Evolutionary conservation across 2,888 invertebrate genomes (phyloP).

Genomic region (Drosophila paracracens): DNA sequence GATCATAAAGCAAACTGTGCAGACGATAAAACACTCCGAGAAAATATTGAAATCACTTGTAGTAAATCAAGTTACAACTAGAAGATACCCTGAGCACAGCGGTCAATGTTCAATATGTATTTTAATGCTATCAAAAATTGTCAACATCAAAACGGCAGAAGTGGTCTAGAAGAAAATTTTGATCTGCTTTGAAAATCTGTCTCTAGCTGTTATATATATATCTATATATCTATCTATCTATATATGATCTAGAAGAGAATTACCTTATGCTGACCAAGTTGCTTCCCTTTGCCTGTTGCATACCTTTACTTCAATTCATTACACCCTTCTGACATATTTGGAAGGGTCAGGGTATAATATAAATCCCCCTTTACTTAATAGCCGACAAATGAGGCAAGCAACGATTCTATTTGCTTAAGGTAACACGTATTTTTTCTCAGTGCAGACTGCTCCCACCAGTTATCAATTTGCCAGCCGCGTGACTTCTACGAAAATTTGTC

Average conservation of each 20-base stretch:
- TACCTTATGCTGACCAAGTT: neutral
- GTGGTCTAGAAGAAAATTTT: accelerated
- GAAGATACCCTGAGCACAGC: neutral
- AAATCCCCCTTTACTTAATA: neutral
- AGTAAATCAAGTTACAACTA: neutral
- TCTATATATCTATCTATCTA: too few species aligned
- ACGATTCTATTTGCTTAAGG: neutral
- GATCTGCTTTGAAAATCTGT: neutral
- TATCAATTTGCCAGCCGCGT: conserved; percentile 38
- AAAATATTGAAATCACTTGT: neutral
- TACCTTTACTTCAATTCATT: neutral
- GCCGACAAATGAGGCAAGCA: neutral
- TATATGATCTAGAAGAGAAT: neutral
- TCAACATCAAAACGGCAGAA: neutral
- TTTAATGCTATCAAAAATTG: neutral
- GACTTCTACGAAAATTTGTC: conserved; percentile 76
- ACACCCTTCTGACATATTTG: neutral
- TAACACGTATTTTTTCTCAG: neutral
- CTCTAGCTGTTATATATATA: too few species aligned
- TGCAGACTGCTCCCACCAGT: conserved; percentile 6
- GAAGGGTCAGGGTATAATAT: neutral
- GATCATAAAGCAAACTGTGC: conserved; percentile 66
- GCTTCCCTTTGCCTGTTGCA: neutral
- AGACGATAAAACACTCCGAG: conserved; percentile 3
- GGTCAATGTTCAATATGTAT: neutral